Percentiles rank a stretch among this genome's conserved stretches.
Evolutionary conservation across 2,113 vertebrate genomes (phyloP).

Genomic region (Macrotis lagotis): DNA sequence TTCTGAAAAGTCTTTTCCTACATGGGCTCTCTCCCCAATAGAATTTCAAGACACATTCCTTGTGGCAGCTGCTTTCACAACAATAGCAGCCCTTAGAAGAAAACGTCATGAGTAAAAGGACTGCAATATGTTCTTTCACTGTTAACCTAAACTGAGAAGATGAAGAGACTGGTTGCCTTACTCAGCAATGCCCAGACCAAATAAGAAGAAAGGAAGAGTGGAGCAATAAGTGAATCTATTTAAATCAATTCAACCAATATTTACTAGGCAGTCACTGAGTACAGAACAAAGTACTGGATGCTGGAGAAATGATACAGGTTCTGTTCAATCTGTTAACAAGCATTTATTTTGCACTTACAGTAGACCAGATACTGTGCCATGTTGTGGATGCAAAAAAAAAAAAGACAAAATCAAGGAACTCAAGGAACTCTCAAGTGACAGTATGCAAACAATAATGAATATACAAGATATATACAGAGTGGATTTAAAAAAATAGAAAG

Average conservation of each 20-base stretch:
- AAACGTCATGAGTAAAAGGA: background rate
- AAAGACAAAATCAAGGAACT: background rate
- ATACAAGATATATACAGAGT: background rate
- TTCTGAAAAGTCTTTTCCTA: background rate
- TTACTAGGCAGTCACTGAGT: background rate
- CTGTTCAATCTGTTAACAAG: background rate
- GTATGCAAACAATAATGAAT: background rate
- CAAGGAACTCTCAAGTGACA: background rate
- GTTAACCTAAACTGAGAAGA: background rate
- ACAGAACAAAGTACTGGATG: background rate
- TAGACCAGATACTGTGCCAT: background rate
- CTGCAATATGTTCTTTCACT: background rate
- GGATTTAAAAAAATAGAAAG: background rate
- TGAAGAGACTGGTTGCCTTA: background rate
- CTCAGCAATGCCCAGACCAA: constrained; percentile 61
- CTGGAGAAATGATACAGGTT: background rate
- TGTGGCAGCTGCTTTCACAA: background rate
- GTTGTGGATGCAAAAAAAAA: background rate
- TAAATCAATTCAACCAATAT: background rate
- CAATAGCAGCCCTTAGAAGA: background rate
- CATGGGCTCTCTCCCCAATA: background rate
- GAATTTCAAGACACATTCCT: background rate
- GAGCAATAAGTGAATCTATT: background rate
- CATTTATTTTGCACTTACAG: background rate
- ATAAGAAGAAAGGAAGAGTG: background rate